Conservation (phyloP, 2,888 invertebrate genomes). For the Brachylomia viminalis region DNA sequence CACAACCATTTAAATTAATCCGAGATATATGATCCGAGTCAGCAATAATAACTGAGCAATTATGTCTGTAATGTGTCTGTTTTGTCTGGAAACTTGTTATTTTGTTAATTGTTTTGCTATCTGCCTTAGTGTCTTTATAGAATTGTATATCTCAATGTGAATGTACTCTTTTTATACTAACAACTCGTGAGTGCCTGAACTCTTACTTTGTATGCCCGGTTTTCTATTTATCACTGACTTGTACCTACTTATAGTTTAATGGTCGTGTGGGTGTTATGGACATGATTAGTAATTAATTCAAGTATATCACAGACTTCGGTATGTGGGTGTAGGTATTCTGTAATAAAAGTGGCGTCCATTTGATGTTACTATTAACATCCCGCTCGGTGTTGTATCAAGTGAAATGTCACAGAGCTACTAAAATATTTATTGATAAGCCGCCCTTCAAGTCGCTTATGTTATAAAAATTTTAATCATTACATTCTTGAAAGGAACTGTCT, state of each 20-base stretch:
- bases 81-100: constrained; percentile 73
- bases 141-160: constrained; percentile 64
- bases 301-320: constrained; percentile 76
- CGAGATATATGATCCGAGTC: constrained; percentile 43
- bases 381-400: constrained; percentile 79
- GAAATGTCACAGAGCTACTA: constrained; percentile 71
- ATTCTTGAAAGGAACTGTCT: neutral
- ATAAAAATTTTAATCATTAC: too few relatives aligned
- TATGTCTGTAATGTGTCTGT: constrained; percentile 66
- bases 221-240: constrained; percentile 57
- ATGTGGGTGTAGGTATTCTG: constrained; percentile 82
- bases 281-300: constrained; percentile 82
- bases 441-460: neutral
- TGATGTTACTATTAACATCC: constrained; percentile 79
- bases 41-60: constrained; percentile 58
- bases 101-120: constrained; percentile 72
- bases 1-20: constrained; percentile 57
- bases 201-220: constrained; percentile 65
- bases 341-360: constrained; percentile 85
- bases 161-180: constrained; percentile 65
- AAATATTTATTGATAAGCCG: constrained; percentile 47
- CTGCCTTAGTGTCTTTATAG: constrained; percentile 62
- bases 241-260: constrained; percentile 66
- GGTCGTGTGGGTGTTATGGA: constrained; percentile 74
- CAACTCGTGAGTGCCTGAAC: constrained; percentile 67